Evolutionary conservation across 1,140 invertebrate genomes (phyloP), one percentile per base, ranked within the genome.

Genomic region (Fopius arisanus): DNA sequence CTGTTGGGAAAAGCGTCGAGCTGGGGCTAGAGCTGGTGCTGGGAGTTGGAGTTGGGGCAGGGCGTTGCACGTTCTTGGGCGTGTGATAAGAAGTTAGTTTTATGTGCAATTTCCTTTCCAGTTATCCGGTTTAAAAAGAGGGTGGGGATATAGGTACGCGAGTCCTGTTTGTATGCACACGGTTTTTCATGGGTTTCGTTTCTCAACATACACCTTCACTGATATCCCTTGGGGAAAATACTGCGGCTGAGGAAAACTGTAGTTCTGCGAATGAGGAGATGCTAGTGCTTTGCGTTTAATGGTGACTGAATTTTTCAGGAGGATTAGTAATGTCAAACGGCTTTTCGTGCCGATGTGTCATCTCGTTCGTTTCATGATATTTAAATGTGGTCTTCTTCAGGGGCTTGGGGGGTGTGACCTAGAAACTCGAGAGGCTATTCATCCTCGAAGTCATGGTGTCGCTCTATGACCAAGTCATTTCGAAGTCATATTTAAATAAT

Each of bases 61-160:
- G 28, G 67, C 23, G 23, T 26, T 26, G 29, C 63, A 72, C 41
- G 70, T 72, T 67, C 28, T 72, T 72, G 54, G 9, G 71, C 51
- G 65, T 73, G 71, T 73, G 71, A 73, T 73, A 73, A 67, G 63
- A 67, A 67, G 63, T 73, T 73, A 73, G 71, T 73, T 73, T 73
- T 73, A 73, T 73, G 71, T 73, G 65, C 71, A 73, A 73, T 73
- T 73, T 73, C 71, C 71, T 73, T 71, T 71, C 71, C 41, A 73
- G 63, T 73, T 73, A 73, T 73, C 63, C 71, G 48, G 65, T 59
- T 51, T 14, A 28, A 66, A 31, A 21, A 28, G 28, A 28, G 12
- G 3, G 3, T 19, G 21, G 21, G 19, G 23, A 10, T 62, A 48
- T 48, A 19, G 43, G 16, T 48, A 4, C n/a, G 2, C 43, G 7